Percentiles rank a stretch among this genome's conserved stretches.
phyloP scores from a whole-genome alignment of 2,888 invertebrate species.

The Fabriciana adippe region DNA sequence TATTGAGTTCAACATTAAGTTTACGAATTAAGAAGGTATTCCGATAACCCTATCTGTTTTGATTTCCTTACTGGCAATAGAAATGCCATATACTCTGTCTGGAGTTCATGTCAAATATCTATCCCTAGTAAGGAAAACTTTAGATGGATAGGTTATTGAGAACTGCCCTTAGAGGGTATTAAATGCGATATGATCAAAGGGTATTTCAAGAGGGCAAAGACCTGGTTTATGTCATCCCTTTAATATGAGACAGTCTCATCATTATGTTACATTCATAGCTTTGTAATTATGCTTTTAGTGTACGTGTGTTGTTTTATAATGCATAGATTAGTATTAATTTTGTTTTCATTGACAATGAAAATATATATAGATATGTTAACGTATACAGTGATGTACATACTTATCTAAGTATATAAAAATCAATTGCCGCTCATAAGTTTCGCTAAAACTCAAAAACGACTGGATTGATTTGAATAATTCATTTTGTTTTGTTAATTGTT shows the following conservation, averaged over 20 bases:
- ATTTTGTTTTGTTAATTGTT: no score
- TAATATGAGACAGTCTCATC: conserved; percentile 1
- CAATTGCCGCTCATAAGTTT: not conserved
- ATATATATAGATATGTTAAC: conserved; percentile 5
- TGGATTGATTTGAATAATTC: no score
- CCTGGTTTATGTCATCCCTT: not conserved
- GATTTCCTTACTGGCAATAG: no score
- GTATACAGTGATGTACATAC: not conserved
- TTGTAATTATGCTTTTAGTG: conserved; percentile 20
- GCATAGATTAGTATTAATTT: conserved; percentile 10
- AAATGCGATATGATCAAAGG: not conserved
- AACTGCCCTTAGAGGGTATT: not conserved
- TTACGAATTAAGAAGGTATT: no score
- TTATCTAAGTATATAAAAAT: not conserved
- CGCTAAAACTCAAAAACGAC: not conserved
- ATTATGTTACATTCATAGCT: conserved; percentile 8
- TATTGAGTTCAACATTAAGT: no score
- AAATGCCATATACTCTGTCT: no score
- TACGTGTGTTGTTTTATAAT: conserved; percentile 19
- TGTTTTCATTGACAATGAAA: not conserved
- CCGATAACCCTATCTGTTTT: no score
- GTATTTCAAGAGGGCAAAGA: not conserved
- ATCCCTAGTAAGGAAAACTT: not conserved
- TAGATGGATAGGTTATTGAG: not conserved
- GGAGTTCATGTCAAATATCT: no score